These are phyloP conservation scores for Cyanocitta stelleri DNA, from an alignment of 2,113 vertebrate species.

Conservation along the genomic window DNA sequence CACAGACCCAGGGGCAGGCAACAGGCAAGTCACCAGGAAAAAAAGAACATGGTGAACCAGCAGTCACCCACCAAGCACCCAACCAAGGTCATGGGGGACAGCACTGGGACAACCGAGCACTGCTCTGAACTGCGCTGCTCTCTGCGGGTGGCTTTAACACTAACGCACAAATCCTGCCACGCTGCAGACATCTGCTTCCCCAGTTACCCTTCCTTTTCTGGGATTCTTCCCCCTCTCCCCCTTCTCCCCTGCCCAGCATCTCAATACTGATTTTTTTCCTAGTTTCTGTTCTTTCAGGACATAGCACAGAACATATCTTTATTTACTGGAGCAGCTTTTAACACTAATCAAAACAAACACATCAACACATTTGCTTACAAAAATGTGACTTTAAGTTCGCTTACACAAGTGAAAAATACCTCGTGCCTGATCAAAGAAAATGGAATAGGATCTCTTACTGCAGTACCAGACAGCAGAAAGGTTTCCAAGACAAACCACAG, in stretches of 20 bases:
- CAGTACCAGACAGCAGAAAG: neutral
- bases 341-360: neutral
- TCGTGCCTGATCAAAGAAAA: neutral
- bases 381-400: neutral
- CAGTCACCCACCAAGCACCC: constrained; percentile 32
- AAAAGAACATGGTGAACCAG: constrained; percentile 29
- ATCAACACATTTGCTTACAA: neutral
- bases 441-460: neutral
- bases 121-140: neutral
- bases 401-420: neutral
- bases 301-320: neutral
- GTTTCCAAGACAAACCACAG: neutral
- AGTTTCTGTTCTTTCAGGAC: neutral
- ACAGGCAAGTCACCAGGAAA: constrained; percentile 75
- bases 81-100: constrained; percentile 70
- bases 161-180: neutral
- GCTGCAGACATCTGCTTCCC: neutral
- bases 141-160: neutral
- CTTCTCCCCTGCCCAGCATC: neutral
- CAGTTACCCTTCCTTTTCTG: neutral
- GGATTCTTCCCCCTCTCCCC: fast-evolving
- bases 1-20: constrained; percentile 74
- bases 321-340: neutral
- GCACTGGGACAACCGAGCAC: neutral
- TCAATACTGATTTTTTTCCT: neutral